Percentiles rank a stretch among this genome's conserved stretches.
Evolutionary conservation across 2,113 vertebrate genomes (phyloP).

Genomic region (Pachyramphus minor): DNA sequence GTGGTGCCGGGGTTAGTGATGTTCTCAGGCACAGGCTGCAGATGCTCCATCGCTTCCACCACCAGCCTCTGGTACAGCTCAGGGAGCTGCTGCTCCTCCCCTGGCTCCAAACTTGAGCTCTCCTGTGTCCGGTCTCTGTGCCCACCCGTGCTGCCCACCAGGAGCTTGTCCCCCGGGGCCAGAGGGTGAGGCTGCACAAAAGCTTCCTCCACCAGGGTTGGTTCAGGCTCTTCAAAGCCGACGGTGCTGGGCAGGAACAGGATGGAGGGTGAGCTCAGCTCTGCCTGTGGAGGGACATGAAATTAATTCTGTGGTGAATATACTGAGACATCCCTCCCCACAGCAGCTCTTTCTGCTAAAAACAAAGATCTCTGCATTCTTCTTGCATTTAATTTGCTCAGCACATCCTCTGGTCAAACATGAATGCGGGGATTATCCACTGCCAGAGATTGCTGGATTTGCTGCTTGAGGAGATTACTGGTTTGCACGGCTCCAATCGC

Average conservation of each 20-base stretch:
- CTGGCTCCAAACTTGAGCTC: not conserved
- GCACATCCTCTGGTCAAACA: accelerated
- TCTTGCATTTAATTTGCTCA: accelerated
- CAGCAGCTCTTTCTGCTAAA: accelerated
- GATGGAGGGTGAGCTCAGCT: not conserved
- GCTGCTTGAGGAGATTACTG: not conserved
- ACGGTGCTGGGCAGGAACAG: not conserved
- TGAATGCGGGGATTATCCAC: accelerated
- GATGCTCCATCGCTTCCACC: not conserved
- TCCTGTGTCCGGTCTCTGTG: not conserved
- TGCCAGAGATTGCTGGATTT: not conserved
- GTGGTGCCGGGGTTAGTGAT: not conserved
- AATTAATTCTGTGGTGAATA: accelerated
- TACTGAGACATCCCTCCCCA: accelerated
- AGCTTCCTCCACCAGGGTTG: slow-evolving; percentile 53
- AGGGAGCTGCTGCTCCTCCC: not conserved
- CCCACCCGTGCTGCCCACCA: not conserved
- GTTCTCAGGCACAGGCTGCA: not conserved
- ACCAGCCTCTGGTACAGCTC: slow-evolving; percentile 51
- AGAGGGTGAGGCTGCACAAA: accelerated
- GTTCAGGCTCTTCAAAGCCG: slow-evolving; percentile 66
- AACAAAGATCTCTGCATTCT: accelerated
- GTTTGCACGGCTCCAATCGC: accelerated
- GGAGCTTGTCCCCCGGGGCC: not conserved
- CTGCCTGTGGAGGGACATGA: slow-evolving; percentile 4